These are phyloP conservation scores for Callochromis pleurospilus DNA, from an alignment of 2,113 vertebrate species.

Conservation along the genomic window DNA sequence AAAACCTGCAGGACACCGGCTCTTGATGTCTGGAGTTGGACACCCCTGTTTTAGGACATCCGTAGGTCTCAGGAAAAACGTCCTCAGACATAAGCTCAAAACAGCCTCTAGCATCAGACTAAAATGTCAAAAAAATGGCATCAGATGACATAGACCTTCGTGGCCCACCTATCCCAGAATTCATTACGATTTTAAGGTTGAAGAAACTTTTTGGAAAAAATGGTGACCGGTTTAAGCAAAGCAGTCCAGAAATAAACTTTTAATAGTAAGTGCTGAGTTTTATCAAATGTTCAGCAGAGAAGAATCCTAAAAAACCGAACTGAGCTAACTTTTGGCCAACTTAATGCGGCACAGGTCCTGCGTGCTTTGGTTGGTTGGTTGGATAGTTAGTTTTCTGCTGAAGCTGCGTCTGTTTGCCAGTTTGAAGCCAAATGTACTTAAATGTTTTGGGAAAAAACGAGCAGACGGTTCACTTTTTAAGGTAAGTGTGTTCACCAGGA, in stretches of 20 bases:
- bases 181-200: rapidly evolving
- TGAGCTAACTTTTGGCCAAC: neutral
- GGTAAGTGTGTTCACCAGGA: neutral
- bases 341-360: neutral
- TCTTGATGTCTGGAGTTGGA: neutral
- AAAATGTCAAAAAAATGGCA: neutral
- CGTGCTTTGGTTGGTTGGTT: neutral
- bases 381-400: neutral
- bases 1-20: neutral
- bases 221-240: neutral
- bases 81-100: neutral
- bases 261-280: neutral
- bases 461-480: neutral
- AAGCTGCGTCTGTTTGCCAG: neutral
- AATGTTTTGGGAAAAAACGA: rapidly evolving
- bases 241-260: neutral
- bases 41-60: neutral
- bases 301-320: neutral
- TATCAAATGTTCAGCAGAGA: neutral
- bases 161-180: neutral
- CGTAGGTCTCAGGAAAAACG: neutral
- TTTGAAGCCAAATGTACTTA: neutral
- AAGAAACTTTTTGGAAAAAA: neutral
- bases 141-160: neutral
- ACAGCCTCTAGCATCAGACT: neutral